These are phyloP conservation scores for Tyrannus savana DNA, from an alignment of 2,113 vertebrate species.

Conservation along the genomic window DNA sequence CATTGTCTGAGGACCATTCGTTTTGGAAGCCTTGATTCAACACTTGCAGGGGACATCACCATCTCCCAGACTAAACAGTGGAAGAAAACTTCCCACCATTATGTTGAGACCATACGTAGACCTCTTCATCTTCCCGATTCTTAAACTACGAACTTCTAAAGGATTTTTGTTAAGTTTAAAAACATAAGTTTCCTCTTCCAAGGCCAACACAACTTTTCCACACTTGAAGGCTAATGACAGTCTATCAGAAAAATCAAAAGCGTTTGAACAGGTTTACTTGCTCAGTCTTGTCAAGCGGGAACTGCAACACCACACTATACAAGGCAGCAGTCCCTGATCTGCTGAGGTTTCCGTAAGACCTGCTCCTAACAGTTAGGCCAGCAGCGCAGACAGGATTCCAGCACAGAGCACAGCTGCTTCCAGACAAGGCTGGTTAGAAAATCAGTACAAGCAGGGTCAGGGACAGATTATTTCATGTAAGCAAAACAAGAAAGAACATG, in stretches of 20 bases:
- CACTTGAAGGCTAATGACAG: neutral
- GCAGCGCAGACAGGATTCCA: neutral
- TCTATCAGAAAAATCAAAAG: neutral
- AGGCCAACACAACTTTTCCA: neutral
- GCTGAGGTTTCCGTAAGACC: neutral
- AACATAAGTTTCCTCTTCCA: neutral
- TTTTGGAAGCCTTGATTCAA: neutral
- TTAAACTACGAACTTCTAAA: neutral
- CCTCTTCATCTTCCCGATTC: neutral
- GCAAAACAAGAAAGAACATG: neutral
- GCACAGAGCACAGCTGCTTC: conserved; percentile 19
- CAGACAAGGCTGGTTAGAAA: conserved; percentile 11
- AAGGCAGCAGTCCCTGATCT: neutral
- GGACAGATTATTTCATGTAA: neutral
- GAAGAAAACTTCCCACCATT: neutral
- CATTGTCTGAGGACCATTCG: neutral
- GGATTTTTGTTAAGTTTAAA: neutral
- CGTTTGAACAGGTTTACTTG: neutral
- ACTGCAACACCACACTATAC: fast-evolving
- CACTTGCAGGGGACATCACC: neutral
- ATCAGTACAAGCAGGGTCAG: conserved; percentile 6
- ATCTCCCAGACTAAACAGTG: neutral
- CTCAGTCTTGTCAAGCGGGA: neutral
- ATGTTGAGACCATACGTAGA: neutral
- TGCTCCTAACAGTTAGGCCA: neutral